phyloP scores from a whole-genome alignment of 2,113 vertebrate species.

The Myotis brandtii region DNA sequence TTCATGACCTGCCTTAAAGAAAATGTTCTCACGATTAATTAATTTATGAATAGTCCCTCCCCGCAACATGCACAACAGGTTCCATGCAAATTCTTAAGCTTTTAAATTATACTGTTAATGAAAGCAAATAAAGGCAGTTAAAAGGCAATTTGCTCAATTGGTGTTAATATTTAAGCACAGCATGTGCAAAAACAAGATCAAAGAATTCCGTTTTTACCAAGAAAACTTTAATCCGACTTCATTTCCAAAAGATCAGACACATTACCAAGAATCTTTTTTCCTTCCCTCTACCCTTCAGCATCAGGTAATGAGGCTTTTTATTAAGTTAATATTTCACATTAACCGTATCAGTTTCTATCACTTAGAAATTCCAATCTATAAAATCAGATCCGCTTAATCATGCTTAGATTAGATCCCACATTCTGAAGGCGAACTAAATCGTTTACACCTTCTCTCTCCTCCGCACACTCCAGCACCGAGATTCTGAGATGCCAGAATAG shows the following conservation, averaged over 20 bases:
- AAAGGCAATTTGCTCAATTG: slow-evolving; percentile 93
- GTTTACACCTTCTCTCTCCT: slow-evolving; percentile 21
- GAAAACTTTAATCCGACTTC: slow-evolving; percentile 74
- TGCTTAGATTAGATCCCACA: slow-evolving; percentile 66
- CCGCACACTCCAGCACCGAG: background rate
- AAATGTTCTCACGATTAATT: slow-evolving; percentile 77
- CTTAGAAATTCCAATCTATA: slow-evolving; percentile 76
- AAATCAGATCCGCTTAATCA: slow-evolving; percentile 82
- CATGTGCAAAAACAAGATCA: slow-evolving; percentile 86
- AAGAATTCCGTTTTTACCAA: slow-evolving; percentile 79
- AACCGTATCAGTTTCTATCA: slow-evolving; percentile 74
- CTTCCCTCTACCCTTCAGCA: slow-evolving; percentile 23
- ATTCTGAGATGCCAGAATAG: background rate
- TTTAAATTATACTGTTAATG: slow-evolving; percentile 93
- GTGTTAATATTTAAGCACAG: slow-evolving; percentile 93
- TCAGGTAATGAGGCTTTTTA: slow-evolving; percentile 66
- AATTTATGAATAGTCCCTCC: slow-evolving; percentile 74
- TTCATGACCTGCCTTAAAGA: slow-evolving; percentile 70
- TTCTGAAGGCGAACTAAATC: slow-evolving; percentile 72
- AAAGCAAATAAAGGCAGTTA: slow-evolving; percentile 93
- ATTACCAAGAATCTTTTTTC: slow-evolving; percentile 24
- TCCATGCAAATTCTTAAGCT: slow-evolving; percentile 90
- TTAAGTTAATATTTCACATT: slow-evolving; percentile 70
- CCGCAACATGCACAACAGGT: slow-evolving; percentile 86
- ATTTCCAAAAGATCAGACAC: slow-evolving; percentile 69